These are phyloP conservation scores for Dermochelys coriacea DNA, from an alignment of 2,797 vertebrate species.

Conservation along the genomic window DNA sequence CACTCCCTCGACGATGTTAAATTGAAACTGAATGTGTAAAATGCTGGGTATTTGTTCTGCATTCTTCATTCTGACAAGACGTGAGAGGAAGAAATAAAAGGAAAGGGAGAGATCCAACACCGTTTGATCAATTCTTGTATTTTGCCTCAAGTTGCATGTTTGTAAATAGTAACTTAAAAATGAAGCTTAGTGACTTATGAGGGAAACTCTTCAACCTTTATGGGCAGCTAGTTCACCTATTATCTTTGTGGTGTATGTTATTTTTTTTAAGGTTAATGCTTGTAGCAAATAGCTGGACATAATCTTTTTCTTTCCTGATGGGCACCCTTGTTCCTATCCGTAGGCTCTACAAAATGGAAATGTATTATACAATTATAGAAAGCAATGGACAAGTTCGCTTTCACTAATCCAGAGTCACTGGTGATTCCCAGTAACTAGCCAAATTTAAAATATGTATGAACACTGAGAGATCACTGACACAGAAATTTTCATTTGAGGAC, in stretches of 20 bases:
- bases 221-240: neutral
- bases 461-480: neutral
- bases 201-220: neutral
- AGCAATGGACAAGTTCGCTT: neutral
- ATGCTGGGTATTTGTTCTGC: slow-evolving; percentile 50
- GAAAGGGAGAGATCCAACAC: neutral
- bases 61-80: slow-evolving; percentile 52
- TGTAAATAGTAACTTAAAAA: neutral
- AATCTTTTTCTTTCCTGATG: neutral
- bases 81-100: neutral
- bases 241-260: neutral
- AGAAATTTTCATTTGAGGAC: neutral
- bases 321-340: neutral
- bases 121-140: neutral
- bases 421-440: neutral
- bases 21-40: slow-evolving; percentile 38
- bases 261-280: neutral
- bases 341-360: neutral
- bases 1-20: slow-evolving; percentile 40
- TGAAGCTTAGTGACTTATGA: neutral
- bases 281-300: neutral
- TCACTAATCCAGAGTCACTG: neutral
- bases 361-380: neutral
- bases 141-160: neutral
- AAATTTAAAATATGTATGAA: neutral